Conservation (phyloP, 2,113 vertebrate genomes). For the Cyrtonyx montezumae region DNA sequence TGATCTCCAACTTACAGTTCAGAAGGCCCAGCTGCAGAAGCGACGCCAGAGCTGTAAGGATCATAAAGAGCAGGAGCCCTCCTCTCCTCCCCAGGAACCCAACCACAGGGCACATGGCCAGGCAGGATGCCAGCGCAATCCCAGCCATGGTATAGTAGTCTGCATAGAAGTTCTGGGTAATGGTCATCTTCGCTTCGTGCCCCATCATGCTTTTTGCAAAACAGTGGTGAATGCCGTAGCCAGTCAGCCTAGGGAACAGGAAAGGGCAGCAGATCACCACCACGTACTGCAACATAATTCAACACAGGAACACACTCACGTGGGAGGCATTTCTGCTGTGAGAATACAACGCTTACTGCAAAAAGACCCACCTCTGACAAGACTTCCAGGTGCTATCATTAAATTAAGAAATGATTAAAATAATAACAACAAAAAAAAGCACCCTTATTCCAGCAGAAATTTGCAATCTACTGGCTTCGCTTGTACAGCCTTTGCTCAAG, state of each 20-base stretch:
- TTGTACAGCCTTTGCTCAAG: neutral
- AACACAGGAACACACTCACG: rapidly evolving
- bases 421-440: neutral
- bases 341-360: neutral
- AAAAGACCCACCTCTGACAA: neutral
- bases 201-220: constrained; percentile 96
- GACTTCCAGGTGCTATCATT: neutral
- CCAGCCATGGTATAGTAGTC: constrained; percentile 95
- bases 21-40: constrained; percentile 94
- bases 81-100: constrained; percentile 91
- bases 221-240: constrained; percentile 96
- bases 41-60: constrained; percentile 93
- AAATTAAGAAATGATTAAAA: neutral
- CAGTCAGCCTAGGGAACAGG: constrained; percentile 84
- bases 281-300: rapidly evolving
- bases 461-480: neutral
- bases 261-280: neutral
- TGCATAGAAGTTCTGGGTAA: constrained; percentile 91
- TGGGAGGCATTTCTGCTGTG: neutral
- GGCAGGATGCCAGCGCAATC: constrained; percentile 90
- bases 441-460: neutral
- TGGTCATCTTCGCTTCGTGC: constrained; percentile 84
- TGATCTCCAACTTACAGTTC: constrained; percentile 85
- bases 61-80: constrained; percentile 96
- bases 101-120: constrained; percentile 91